phyloP scores from a whole-genome alignment of 2,888 invertebrate species.

The Oxycera nigricornis region DNA sequence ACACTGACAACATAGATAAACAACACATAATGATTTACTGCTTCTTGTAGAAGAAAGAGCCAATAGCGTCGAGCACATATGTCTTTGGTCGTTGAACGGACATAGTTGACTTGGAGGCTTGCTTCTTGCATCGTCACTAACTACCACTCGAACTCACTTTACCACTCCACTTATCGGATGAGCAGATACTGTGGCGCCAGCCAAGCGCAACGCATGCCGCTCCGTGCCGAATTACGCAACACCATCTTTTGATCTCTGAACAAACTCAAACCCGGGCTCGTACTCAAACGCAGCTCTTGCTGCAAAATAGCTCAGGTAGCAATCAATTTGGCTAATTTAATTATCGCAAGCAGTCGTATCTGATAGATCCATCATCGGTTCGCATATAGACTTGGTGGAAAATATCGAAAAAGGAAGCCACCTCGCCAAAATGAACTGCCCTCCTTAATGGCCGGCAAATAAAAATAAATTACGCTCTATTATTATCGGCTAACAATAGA shows the following conservation, averaged over 20 bases:
- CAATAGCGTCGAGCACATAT: not conserved
- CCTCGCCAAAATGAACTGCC: not conserved
- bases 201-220: not conserved
- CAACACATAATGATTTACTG: not conserved
- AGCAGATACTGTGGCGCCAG: not conserved
- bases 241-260: too few relatives aligned
- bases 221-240: not conserved
- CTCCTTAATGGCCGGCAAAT: constrained; percentile 25
- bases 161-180: not conserved
- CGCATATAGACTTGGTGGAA: not conserved
- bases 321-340: constrained; percentile 20
- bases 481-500: constrained; percentile 21
- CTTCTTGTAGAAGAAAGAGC: not conserved
- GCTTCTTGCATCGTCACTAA: not conserved
- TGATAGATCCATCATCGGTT: not conserved
- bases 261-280: too few relatives aligned
- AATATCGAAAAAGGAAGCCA: not conserved
- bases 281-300: too few relatives aligned
- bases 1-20: not conserved
- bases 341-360: constrained; percentile 25
- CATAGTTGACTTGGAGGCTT: not conserved
- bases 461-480: constrained; percentile 25
- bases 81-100: not conserved
- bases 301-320: not conserved
- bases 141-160: not conserved